Conservation (phyloP, 2,797 vertebrate species). For the Eulemur mongoz region DNA sequence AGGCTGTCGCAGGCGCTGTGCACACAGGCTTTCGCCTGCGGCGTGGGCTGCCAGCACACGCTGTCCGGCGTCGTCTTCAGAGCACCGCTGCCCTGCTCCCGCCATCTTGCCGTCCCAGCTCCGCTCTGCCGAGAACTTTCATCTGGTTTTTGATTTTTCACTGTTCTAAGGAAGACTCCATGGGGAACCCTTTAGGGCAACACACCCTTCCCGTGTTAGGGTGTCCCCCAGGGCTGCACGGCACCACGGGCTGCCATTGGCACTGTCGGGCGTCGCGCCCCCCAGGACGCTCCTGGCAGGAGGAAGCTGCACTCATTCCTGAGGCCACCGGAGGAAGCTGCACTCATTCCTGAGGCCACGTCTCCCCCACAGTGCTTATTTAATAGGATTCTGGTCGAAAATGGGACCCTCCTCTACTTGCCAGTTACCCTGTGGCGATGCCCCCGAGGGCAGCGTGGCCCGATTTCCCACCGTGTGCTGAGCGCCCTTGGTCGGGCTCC, state of each 20-base stretch:
- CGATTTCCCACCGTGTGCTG: not conserved
- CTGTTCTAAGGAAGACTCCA: not conserved
- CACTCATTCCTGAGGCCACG: not conserved
- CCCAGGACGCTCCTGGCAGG: not conserved
- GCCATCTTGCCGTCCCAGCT: rapidly evolving
- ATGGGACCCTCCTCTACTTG: rapidly evolving
- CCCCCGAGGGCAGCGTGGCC: not conserved
- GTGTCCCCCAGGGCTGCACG: too few species aligned
- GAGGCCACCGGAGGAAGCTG: rapidly evolving
- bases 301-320: not conserved
- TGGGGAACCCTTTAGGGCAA: too few species aligned
- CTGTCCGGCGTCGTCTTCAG: too few species aligned
- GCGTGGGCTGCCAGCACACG: not conserved
- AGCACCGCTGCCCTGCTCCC: rapidly evolving
- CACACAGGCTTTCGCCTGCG: too few species aligned
- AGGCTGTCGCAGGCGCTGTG: too few species aligned
- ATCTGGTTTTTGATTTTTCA: not conserved
- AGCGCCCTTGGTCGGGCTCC: not conserved
- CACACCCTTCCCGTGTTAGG: not conserved
- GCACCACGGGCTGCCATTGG: not conserved
- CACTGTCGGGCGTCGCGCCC: too few species aligned
- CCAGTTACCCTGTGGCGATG: too few species aligned
- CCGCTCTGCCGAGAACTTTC: rapidly evolving
- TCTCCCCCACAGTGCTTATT: rapidly evolving
- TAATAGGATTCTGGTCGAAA: not conserved